These are phyloP conservation scores for Megalops cyprinoides DNA, from an alignment of 2,797 vertebrate genomes.

Conservation along the genomic window DNA sequence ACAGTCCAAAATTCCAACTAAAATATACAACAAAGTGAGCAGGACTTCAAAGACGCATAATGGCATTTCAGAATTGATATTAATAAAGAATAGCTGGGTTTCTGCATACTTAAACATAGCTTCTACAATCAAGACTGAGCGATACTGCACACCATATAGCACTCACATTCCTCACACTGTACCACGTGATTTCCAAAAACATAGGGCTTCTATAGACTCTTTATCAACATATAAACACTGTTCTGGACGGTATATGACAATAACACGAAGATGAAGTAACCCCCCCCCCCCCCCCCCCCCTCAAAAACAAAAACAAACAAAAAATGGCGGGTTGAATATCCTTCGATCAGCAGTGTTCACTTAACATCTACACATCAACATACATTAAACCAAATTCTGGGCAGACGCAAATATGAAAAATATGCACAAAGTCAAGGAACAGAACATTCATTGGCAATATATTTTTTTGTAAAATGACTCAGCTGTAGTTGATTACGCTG, in stretches of 20 bases:
- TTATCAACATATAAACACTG: not conserved
- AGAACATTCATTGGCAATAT: not conserved
- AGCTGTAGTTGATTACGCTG: not conserved
- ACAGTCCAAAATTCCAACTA: conserved; percentile 2
- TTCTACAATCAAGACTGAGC: not conserved
- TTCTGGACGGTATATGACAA: not conserved
- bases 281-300: too few species aligned
- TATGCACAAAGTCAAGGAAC: not conserved
- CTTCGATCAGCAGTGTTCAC: too few species aligned
- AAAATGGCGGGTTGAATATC: too few species aligned
- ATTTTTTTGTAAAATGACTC: not conserved
- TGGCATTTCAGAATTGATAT: not conserved
- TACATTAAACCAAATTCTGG: not conserved
- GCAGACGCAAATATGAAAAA: not conserved
- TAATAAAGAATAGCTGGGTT: not conserved
- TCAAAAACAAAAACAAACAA: too few species aligned
- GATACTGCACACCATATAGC: too few species aligned
- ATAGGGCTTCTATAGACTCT: not conserved
- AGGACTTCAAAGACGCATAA: conserved; percentile 2
- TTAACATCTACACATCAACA: not conserved
- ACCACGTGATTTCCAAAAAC: not conserved
- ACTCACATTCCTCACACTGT: not conserved
- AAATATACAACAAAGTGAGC: conserved; percentile 10
- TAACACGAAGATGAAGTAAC: too few species aligned
- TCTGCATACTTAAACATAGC: not conserved